Percentiles rank a stretch among this genome's conserved stretches.
These are phyloP conservation scores for Fukomys damarensis DNA, from an alignment of 2,113 vertebrate genomes.

Conservation along the genomic window DNA sequence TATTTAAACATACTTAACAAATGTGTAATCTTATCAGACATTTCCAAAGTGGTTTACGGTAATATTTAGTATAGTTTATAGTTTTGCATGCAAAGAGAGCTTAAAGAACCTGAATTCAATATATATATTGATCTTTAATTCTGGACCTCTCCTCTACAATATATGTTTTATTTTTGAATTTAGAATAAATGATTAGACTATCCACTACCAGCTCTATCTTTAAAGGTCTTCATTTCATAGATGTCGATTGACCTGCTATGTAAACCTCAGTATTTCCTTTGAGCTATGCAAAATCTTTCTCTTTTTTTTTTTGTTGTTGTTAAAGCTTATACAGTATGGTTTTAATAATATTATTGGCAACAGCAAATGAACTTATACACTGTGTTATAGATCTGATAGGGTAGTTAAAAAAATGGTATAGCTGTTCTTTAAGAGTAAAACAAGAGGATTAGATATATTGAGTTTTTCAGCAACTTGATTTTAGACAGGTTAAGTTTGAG, in stretches of 20 bases:
- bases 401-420: neutral
- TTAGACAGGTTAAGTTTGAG: neutral
- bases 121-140: slow-evolving; percentile 28
- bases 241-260: neutral
- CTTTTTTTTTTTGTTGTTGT: too few relatives aligned
- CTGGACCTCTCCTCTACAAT: slow-evolving; percentile 33
- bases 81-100: slow-evolving; percentile 9
- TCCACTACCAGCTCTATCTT: neutral
- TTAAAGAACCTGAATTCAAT: slow-evolving; percentile 23
- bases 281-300: slow-evolving; percentile 4
- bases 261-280: slow-evolving; percentile 45
- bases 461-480: neutral
- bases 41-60: slow-evolving; percentile 18
- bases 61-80: slow-evolving; percentile 53
- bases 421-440: neutral
- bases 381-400: neutral
- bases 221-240: slow-evolving; percentile 36
- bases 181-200: neutral
- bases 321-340: neutral
- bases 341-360: neutral
- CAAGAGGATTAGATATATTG: neutral
- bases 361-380: neutral
- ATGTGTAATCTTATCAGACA: neutral
- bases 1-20: slow-evolving; percentile 57
- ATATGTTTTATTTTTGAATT: slow-evolving; percentile 57